Base-by-base conservation (phyloP, 2,888 invertebrate genomes). In the Microplitis manilae region DNA sequence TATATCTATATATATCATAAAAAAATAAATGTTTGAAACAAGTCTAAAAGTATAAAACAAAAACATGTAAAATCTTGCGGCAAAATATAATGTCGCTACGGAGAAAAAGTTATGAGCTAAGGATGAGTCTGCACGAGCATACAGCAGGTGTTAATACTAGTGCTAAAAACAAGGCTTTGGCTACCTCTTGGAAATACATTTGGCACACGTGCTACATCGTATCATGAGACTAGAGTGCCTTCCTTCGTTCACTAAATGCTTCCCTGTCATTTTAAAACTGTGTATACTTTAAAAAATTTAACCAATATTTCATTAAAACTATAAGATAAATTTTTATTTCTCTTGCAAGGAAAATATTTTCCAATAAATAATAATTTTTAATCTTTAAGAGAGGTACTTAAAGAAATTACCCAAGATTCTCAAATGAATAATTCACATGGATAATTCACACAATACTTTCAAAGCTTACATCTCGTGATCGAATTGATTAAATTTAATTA, bases 121-220 rank as follows among this genome's bases (percentile, higher is more conserved):
- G 61, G 67, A 69, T 76, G 65, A 59, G 67, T 30, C 39, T 71
- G 79, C 73, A 77, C 77, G 68, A 75, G 78, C 17, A 77, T 81
- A 79, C 82, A 82, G 79, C 82, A 78, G 81, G 84, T 85, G 85
- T 85, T 85, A 85, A 85, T 85, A 84, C 82, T 79, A 17, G 15
- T 60, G 65, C 9, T 79, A 80, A 82, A 69, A 50, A 83, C 81
- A 81, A 79, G 80, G 80, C 50, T 71, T 72, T 76, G 40, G 65
- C 73, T 38, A 61, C 68, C 68, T 77, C 67, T 68, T 77, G 61
- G 70, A 75, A 74, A 74, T 69, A 65, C 81, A 79, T 80, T 80
- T 79, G 77, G 74, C 69, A 74, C 80, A 80, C 74, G 67, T 72
- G 80, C 76, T 75, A 73, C 79, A 75, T 76, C 61, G 71, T 75